Percentiles rank a stretch among this genome's conserved stretches.
Conservation (phyloP, 35 echinoderm and acorn worm genomes). For the Ophiothrix spiculata region DNA sequence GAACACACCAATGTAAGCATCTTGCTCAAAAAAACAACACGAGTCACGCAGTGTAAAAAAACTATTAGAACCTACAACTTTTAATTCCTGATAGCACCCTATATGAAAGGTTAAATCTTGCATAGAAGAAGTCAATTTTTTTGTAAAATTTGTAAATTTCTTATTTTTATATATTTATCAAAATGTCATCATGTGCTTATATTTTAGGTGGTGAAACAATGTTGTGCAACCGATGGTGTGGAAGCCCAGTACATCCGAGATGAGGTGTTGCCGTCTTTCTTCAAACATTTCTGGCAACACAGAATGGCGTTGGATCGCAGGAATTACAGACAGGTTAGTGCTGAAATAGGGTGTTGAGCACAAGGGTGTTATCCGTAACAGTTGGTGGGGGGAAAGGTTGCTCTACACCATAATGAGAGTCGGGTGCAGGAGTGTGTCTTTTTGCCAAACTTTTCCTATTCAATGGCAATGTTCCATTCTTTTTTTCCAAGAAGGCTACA, state of each 20-base stretch:
- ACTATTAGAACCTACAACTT: background rate
- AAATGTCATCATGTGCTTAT: background rate
- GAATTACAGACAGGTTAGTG: slow-evolving; percentile 98
- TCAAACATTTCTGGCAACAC: slow-evolving; percentile 99
- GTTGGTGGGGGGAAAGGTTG: background rate
- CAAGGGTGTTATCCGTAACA: background rate
- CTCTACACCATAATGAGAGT: too few relatives aligned
- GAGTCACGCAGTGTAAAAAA: too few relatives aligned
- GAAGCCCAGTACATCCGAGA: slow-evolving; percentile 92
- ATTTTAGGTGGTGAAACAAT: slow-evolving; percentile 94
- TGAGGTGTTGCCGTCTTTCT: slow-evolving; percentile 94
- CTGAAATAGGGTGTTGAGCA: too few relatives aligned
- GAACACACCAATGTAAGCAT: too few relatives aligned
- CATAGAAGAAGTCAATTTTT: background rate
- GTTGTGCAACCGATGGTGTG: slow-evolving; percentile 99
- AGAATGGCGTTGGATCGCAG: slow-evolving; percentile 93
- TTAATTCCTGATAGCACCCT: too few relatives aligned
- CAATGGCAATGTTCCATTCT: too few relatives aligned
- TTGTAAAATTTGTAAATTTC: too few relatives aligned
- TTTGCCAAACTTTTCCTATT: too few relatives aligned
- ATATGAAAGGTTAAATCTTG: background rate
- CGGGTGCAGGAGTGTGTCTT: too few relatives aligned
- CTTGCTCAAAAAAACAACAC: too few relatives aligned
- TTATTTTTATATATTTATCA: too few relatives aligned
- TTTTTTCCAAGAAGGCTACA: too few relatives aligned